These are phyloP conservation scores for Abrostola triplasia DNA, from an alignment of 2,888 invertebrate species.

Conservation along the genomic window DNA sequence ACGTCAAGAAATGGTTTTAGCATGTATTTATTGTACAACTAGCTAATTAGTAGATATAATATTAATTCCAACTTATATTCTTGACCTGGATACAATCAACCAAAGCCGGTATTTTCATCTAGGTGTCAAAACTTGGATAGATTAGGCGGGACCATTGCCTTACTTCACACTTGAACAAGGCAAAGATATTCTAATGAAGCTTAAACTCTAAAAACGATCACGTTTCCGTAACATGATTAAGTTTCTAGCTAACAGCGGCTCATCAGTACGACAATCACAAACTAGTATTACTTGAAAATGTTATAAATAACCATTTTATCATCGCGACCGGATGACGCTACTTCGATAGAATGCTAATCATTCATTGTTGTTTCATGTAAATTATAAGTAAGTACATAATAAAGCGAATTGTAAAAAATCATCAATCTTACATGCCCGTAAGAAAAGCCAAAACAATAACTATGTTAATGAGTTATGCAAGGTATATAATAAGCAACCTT, in stretches of 20 bases:
- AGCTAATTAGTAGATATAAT: no score
- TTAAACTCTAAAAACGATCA: background rate
- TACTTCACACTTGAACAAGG: no score
- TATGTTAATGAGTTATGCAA: conserved; percentile 30
- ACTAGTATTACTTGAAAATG: background rate
- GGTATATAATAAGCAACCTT: conserved; percentile 45
- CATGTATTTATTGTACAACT: no score
- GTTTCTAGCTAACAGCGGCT: background rate
- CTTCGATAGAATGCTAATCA: background rate
- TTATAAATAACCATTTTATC: background rate
- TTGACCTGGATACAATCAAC: no score
- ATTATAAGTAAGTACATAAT: background rate
- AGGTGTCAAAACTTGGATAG: no score
- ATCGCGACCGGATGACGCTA: background rate
- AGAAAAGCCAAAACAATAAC: conserved; percentile 10
- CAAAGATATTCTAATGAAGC: no score
- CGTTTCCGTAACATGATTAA: background rate
- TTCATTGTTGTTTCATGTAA: background rate
- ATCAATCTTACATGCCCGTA: background rate
- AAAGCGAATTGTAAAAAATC: background rate
- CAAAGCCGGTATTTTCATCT: no score
- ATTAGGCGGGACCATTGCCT: no score
- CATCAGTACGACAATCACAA: background rate
- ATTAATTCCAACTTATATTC: no score
- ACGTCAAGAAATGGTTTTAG: no score